Percentiles rank a stretch among this genome's conserved stretches.
These are phyloP conservation scores for Lasius platythorax DNA, from an alignment of 2,888 invertebrate genomes.

Conservation along the genomic window DNA sequence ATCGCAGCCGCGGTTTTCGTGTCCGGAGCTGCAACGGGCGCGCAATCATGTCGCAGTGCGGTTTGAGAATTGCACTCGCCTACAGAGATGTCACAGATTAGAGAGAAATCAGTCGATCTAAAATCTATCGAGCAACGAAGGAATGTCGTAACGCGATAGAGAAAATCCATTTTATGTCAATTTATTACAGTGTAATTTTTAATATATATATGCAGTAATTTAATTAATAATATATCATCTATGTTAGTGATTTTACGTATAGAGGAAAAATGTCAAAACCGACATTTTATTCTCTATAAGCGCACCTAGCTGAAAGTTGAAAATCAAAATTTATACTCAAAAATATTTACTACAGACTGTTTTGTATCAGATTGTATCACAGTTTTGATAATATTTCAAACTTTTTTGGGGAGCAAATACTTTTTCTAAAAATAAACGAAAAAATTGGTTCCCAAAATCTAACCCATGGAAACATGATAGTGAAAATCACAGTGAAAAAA, in stretches of 20 bases:
- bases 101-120: neutral
- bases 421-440: too few species aligned
- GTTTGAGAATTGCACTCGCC: conserved; percentile 5
- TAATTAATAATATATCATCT: neutral
- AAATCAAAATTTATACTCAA: neutral
- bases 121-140: too few species aligned
- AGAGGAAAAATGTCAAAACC: neutral
- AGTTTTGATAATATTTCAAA: conserved; percentile 1
- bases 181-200: neutral
- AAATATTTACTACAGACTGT: neutral
- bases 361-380: neutral
- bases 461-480: conserved; percentile 1
- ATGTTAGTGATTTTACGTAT: neutral
- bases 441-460: neutral
- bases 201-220: neutral
- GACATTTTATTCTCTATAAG: neutral
- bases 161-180: neutral
- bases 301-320: neutral
- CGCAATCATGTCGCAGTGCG: conserved; percentile 26
- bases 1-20: conserved; percentile 74
- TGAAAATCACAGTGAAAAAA: neutral
- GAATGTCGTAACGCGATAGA: neutral
- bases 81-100: neutral
- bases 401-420: neutral
- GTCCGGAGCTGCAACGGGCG: conserved; percentile 54